phyloP scores from a whole-genome alignment of 1,140 invertebrate species.

The Drosophila carrolli region DNA sequence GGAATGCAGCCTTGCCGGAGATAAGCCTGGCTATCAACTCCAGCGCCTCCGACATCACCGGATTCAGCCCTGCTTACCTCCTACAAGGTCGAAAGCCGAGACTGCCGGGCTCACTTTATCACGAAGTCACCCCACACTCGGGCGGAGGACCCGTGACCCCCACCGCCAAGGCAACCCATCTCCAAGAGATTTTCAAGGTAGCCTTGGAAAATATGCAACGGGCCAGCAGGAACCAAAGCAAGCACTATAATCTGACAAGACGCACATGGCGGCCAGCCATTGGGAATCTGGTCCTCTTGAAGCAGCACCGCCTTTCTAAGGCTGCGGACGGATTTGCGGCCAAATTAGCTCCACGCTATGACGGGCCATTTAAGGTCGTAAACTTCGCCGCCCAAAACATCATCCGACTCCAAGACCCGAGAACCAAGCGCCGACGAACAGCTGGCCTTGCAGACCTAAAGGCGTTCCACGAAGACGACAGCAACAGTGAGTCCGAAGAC shows the following conservation, averaged over 20 bases:
- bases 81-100: background rate
- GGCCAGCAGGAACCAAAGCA: background rate
- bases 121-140: background rate
- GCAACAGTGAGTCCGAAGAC: background rate
- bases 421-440: conserved; percentile 1
- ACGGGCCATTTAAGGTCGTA: conserved; percentile 1
- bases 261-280: too few relatives aligned
- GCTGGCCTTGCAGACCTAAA: background rate
- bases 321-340: too few relatives aligned
- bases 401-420: conserved; percentile 1
- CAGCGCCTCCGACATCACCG: too few relatives aligned
- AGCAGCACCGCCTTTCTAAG: too few relatives aligned
- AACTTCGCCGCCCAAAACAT: background rate
- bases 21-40: too few relatives aligned
- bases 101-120: background rate
- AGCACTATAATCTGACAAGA: background rate
- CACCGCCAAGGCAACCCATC: background rate
- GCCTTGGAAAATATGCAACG: background rate
- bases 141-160: background rate
- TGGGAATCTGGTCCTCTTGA: too few relatives aligned
- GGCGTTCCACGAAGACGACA: background rate
- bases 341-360: background rate
- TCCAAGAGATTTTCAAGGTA: background rate
- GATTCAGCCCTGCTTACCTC: too few relatives aligned
- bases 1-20: background rate